Evolutionary conservation across 2,797 vertebrate species (phyloP).

Genomic region (Fringilla coelebs): DNA sequence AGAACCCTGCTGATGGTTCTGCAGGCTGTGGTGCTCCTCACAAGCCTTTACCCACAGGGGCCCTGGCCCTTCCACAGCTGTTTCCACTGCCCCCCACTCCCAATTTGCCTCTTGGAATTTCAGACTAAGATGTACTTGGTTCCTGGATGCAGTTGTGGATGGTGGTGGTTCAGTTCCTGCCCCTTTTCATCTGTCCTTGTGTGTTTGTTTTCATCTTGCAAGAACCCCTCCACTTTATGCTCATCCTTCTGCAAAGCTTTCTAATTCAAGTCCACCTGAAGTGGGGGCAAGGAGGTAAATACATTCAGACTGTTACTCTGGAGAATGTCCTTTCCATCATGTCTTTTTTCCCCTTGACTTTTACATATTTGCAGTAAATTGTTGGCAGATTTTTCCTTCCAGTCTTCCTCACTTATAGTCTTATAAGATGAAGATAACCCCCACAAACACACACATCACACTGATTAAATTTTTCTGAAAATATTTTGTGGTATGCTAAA

Average conservation of each 20-base stretch:
- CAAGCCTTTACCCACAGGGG: not conserved
- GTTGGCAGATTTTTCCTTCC: not conserved
- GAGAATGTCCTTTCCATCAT: not conserved
- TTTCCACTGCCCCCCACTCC: not conserved
- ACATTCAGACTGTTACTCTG: not conserved
- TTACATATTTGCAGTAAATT: not conserved
- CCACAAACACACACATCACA: not conserved
- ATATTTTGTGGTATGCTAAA: not conserved
- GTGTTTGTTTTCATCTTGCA: not conserved
- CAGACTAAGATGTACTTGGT: not conserved
- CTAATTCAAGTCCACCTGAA: not conserved
- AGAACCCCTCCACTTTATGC: not conserved
- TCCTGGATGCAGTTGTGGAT: not conserved
- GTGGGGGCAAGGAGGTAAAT: not conserved
- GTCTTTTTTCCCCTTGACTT: not conserved
- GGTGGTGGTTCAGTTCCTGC: not conserved
- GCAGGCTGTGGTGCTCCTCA: not conserved
- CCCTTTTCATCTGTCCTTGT: not conserved
- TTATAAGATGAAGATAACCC: not conserved
- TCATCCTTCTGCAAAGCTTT: not conserved
- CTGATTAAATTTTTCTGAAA: not conserved
- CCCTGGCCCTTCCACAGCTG: not conserved
- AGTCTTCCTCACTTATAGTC: not conserved
- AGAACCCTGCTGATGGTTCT: not conserved
- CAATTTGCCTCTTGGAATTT: not conserved